These are phyloP conservation scores for Bettongia penicillata DNA, from an alignment of 2,113 vertebrate genomes.

Conservation along the genomic window DNA sequence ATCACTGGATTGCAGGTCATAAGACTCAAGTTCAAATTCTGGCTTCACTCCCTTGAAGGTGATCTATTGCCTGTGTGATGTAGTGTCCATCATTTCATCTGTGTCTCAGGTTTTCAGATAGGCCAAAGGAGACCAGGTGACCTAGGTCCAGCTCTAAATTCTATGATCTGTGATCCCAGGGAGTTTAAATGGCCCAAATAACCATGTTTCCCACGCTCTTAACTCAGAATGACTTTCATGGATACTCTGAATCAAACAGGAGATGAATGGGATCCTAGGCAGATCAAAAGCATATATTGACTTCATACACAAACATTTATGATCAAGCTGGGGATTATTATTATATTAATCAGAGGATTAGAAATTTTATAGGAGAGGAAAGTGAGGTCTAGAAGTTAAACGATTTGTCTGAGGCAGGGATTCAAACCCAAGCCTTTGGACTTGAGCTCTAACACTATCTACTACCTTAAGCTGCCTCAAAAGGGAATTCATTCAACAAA, in stretches of 20 bases:
- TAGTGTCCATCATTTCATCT: not conserved
- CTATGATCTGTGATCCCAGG: not conserved
- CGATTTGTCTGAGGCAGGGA: not conserved
- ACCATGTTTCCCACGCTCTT: not conserved
- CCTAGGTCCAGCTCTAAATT: not conserved
- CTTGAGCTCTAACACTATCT: not conserved
- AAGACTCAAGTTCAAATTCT: not conserved
- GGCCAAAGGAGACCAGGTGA: not conserved
- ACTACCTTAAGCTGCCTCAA: not conserved
- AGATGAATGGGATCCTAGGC: not conserved
- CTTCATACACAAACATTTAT: not conserved
- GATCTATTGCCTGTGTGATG: too few species aligned
- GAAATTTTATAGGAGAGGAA: not conserved
- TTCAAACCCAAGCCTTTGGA: not conserved
- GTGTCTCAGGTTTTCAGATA: not conserved
- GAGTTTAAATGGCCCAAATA: not conserved
- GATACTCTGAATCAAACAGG: not conserved
- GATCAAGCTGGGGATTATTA: not conserved
- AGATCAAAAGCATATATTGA: not conserved
- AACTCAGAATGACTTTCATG: not conserved
- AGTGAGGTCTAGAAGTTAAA: not conserved
- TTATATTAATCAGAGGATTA: not conserved
- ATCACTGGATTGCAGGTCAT: not conserved
- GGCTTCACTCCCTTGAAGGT: not conserved
- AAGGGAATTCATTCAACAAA: not conserved